Base-by-base conservation (phyloP, 2,797 vertebrate genomes). In the Yasuhikotakia modesta region DNA sequence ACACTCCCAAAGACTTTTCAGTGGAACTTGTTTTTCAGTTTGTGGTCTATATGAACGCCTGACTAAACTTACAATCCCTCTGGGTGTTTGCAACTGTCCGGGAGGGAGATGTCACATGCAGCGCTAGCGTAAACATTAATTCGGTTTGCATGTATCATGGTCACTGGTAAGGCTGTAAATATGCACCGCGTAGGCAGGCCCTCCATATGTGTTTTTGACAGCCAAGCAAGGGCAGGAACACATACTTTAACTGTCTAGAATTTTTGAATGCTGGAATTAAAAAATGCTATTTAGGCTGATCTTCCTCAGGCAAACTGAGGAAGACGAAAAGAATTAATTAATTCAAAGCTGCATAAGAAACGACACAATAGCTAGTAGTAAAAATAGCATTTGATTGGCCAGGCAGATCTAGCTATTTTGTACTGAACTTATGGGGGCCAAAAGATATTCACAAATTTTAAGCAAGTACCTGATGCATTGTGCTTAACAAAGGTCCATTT, bases 271-370 rank as follows among this genome's bases (percentile, higher is more conserved):
- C 27, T 84, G 53, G 77, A 73, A 86, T 83, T 21, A 74, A 79
- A 80, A 86, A 82, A 84, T 81, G 76, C 83, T 81, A 85, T 86
- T 84, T 72, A 50, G 48, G 74, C 76, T 76, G 81, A 85, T 75
- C 88, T 79, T 74, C n/a, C n/a, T n/a, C n/a, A n/a, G n/a, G n/a
- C 79, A 82, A 81, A 81, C 80, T 72, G 84, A 83, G 46, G 79
- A 65, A 46, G 32, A 45, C 70, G 72, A 32, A 16, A 78, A 81
- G 27, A 77, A 60, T 14, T 68, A 78, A 84, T 70, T 66, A 43
- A 82, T 82, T 70, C 35, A 50, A 22, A 22, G 32, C 39, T 43
- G 45, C 55, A 66, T 22, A 46, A 65, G 66, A 60, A 70, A 27
- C 70, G 16, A 70, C 39, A 53, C 39, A 30, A 10, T 68, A 45